Evolutionary conservation across 2,113 vertebrate species (phyloP).

Genomic region (Chelonoidis abingdonii): DNA sequence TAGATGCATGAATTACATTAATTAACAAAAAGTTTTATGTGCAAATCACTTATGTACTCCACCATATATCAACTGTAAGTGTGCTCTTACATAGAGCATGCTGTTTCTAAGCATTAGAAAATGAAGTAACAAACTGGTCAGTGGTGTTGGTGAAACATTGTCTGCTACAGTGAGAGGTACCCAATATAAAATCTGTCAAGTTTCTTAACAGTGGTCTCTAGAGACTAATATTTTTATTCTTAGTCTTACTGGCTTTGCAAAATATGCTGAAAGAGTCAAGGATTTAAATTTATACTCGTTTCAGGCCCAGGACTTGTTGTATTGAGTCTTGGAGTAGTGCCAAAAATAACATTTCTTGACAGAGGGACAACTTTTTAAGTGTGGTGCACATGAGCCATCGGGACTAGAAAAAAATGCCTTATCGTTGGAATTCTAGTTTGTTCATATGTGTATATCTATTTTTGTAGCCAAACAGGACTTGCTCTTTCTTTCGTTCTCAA

Average conservation of each 20-base stretch:
- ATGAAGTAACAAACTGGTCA: neutral
- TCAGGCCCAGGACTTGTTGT: neutral
- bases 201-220: neutral
- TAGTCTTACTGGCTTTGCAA: neutral
- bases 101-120: neutral
- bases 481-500: neutral
- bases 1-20: neutral
- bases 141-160: neutral
- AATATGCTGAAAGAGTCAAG: neutral
- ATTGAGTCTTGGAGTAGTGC: neutral
- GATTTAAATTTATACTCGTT: neutral
- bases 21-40: neutral
- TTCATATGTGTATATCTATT: neutral
- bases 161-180: neutral
- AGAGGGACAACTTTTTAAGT: neutral
- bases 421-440: neutral
- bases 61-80: neutral
- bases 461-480: neutral
- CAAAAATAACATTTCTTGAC: neutral
- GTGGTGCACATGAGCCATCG: neutral
- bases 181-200: neutral
- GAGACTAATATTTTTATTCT: neutral
- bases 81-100: neutral
- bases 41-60: neutral
- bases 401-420: neutral